Evolutionary conservation across 2,113 vertebrate species (phyloP).

Genomic region (Microcebus ravelobensis): DNA sequence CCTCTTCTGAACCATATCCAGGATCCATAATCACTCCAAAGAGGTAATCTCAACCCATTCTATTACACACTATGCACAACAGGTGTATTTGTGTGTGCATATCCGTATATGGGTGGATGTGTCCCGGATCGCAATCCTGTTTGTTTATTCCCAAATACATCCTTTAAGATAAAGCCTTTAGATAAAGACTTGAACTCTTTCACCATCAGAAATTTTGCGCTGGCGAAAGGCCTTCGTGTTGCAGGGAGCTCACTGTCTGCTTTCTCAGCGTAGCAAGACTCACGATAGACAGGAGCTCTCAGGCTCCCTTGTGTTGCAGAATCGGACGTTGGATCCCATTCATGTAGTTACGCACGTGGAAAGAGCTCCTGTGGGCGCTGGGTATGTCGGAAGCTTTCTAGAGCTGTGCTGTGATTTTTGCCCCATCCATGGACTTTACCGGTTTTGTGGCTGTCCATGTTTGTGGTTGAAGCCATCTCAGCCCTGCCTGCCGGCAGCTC

Average conservation of each 20-base stretch:
- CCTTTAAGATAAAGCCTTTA: not conserved
- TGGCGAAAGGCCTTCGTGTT: not conserved
- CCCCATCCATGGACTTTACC: not conserved
- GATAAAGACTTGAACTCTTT: not conserved
- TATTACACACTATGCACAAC: too few relatives aligned
- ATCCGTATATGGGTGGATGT: too few relatives aligned
- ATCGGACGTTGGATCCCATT: rapidly evolving
- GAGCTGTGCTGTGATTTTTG: not conserved
- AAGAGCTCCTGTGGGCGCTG: not conserved
- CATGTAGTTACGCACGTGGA: rapidly evolving
- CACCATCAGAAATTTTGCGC: not conserved
- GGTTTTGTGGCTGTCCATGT: not conserved
- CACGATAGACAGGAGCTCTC: not conserved
- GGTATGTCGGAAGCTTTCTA: not conserved
- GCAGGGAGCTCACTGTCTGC: not conserved
- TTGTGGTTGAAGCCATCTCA: too few relatives aligned
- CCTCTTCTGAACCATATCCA: too few relatives aligned
- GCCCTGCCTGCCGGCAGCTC: too few relatives aligned
- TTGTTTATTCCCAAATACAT: not conserved
- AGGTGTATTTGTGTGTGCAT: too few relatives aligned
- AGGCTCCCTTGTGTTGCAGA: too few relatives aligned
- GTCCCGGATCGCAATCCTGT: not conserved
- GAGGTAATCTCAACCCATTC: too few relatives aligned
- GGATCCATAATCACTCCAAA: too few relatives aligned
- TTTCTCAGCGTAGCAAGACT: not conserved